Evolutionary conservation across 2,888 invertebrate genomes (phyloP).

Genomic region (Tanytarsus gracilentus): DNA sequence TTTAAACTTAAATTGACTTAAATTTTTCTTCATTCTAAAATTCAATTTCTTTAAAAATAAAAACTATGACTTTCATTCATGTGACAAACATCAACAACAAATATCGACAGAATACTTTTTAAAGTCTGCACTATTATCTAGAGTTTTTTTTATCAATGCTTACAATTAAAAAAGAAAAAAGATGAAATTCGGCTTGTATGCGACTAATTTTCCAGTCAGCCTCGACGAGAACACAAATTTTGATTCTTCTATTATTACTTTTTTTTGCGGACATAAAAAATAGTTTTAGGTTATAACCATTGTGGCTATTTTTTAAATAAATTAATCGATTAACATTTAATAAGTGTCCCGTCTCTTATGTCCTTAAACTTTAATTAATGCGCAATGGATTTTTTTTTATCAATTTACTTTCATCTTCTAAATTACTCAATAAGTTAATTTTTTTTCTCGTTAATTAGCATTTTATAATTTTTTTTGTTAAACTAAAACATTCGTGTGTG

Average conservation of each 20-base stretch:
- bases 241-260: neutral
- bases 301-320: conserved; percentile 6
- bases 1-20: neutral
- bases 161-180: neutral
- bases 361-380: conserved; percentile 22
- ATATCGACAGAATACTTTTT: conserved; percentile 28
- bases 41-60: too few species aligned
- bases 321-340: conserved; percentile 27
- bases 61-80: too few species aligned
- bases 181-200: conserved; percentile 3
- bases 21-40: neutral
- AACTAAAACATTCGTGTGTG: conserved; percentile 15
- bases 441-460: neutral
- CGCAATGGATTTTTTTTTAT: conserved; percentile 16
- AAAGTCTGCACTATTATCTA: conserved; percentile 10
- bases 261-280: neutral
- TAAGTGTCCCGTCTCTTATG: conserved; percentile 13
- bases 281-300: neutral
- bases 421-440: conserved; percentile 18
- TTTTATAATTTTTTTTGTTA: neutral
- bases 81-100: conserved; percentile 26
- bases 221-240: neutral
- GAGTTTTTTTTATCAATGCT: neutral
- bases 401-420: conserved; percentile 17
- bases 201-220: neutral